Conservation (phyloP, 2,113 vertebrate genomes). For the Dolichotis patagonum region DNA sequence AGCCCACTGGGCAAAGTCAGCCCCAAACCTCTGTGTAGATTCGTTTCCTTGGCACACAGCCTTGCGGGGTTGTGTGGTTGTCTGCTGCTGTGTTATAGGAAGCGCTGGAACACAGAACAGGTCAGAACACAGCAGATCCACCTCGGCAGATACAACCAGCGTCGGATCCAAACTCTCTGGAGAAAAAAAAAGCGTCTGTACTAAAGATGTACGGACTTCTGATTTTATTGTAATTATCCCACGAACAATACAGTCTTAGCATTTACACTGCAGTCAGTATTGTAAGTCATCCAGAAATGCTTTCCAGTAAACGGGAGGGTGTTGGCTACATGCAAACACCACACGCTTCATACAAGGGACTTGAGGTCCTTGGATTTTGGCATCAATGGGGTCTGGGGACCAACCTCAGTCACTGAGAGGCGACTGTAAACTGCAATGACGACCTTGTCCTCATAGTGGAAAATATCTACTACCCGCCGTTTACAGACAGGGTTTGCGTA, state of each 20-base stretch:
- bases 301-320: neutral
- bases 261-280: neutral
- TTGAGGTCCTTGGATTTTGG: neutral
- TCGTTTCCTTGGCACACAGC: neutral
- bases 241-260: neutral
- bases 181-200: neutral
- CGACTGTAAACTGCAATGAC: fast-evolving
- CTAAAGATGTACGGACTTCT: neutral
- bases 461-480: neutral
- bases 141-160: neutral
- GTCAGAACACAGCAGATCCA: neutral
- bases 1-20: neutral
- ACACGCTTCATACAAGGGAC: neutral
- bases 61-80: fast-evolving
- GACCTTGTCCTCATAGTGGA: fast-evolving
- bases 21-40: neutral
- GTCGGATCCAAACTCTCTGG: neutral
- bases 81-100: neutral
- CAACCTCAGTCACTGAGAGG: neutral
- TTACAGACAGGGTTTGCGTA: neutral
- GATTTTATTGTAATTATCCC: neutral
- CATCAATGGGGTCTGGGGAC: too few species aligned
- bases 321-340: too few species aligned
- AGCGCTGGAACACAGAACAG: too few species aligned
- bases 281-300: neutral